phyloP scores from a whole-genome alignment of 2,888 invertebrate species.

The Ceratothoa steindachneri region DNA sequence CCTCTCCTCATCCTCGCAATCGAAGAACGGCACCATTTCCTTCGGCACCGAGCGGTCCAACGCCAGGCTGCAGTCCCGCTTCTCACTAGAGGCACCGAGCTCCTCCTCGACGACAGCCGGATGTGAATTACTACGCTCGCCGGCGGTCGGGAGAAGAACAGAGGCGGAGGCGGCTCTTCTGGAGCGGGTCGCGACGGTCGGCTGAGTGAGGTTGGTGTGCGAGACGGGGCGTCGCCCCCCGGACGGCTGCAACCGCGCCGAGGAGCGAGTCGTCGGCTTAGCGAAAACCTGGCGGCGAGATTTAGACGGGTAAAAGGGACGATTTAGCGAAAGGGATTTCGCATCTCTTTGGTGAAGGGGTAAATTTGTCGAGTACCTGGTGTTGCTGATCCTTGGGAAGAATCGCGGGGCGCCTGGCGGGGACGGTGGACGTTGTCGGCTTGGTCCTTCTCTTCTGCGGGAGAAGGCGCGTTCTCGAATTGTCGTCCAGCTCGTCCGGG shows the following conservation, averaged over 20 bases:
- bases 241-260: background rate
- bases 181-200: background rate
- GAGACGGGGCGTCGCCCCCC: background rate
- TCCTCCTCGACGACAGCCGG: background rate
- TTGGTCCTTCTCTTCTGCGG: too few species aligned
- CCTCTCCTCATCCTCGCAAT: constrained; percentile 80
- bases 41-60: constrained; percentile 25
- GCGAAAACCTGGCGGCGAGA: background rate
- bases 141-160: background rate
- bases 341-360: too few species aligned
- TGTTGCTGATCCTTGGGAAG: background rate
- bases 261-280: background rate
- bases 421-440: background rate
- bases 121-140: background rate
- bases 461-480: background rate
- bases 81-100: background rate
- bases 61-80: background rate
- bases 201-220: background rate
- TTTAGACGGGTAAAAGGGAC: background rate
- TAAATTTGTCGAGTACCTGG: too few species aligned
- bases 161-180: background rate
- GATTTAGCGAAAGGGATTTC: background rate
- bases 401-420: background rate
- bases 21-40: constrained; percentile 54
- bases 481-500: background rate